A percentile compares a stretch with the other conserved stretches of the same genome.
Conservation (phyloP, 2,888 invertebrate genomes). For the Rotaria macrura region DNA sequence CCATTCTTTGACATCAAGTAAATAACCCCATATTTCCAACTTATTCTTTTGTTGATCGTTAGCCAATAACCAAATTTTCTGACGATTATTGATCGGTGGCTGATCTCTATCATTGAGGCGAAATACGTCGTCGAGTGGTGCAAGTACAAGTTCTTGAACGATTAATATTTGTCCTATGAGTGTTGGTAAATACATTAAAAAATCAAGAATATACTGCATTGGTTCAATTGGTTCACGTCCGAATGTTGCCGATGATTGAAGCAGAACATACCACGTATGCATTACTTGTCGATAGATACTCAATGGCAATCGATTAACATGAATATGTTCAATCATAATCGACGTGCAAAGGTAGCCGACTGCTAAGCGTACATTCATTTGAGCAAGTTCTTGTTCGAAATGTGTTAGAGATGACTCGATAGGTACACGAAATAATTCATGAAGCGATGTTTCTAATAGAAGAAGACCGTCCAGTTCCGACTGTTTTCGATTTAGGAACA, state of each 20-base stretch:
- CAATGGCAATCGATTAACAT: neutral
- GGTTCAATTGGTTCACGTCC: neutral
- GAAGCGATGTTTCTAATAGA: neutral
- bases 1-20: too few species aligned
- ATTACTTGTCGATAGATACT: neutral
- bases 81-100: too few species aligned
- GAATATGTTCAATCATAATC: neutral
- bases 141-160: neutral
- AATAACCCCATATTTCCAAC: too few species aligned
- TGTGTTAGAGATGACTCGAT: neutral
- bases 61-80: too few species aligned
- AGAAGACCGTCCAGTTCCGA: neutral
- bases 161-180: neutral
- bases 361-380: neutral
- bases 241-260: neutral
- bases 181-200: neutral
- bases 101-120: neutral
- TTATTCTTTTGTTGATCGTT: too few species aligned
- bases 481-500: neutral
- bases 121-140: neutral
- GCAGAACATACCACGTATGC: neutral
- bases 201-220: neutral
- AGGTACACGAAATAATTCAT: neutral
- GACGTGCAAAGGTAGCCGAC: neutral
- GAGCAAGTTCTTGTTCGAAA: neutral